These are phyloP conservation scores for Acropora tenuis DNA, from an alignment of 64 coral and sea anemone genomes.

Conservation along the genomic window DNA sequence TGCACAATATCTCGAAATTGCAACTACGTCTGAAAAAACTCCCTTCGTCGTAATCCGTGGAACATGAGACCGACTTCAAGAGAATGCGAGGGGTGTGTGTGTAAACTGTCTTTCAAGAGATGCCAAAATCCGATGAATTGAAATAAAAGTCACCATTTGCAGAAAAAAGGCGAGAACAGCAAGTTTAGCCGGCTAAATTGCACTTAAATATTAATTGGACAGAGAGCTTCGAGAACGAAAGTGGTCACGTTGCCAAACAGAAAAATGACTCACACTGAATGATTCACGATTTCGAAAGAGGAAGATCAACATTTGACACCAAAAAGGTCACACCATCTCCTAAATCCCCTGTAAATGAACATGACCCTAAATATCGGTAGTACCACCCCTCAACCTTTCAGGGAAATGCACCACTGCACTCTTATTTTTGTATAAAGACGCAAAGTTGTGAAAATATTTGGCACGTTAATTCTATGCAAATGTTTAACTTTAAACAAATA, in stretches of 20 bases:
- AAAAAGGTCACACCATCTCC: background rate
- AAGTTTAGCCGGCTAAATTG: background rate
- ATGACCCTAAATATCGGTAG: background rate
- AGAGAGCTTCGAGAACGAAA: background rate
- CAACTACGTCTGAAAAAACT: too few species aligned
- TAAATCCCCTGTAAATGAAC: background rate
- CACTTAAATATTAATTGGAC: background rate
- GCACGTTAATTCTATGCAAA: background rate
- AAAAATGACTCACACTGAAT: background rate
- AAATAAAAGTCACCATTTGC: too few species aligned
- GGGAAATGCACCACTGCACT: too few species aligned
- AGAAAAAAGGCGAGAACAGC: background rate
- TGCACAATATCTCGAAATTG: background rate
- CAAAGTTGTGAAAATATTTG: too few species aligned
- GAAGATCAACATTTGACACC: constrained; percentile 5
- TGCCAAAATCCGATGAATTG: too few species aligned
- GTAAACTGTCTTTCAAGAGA: too few species aligned
- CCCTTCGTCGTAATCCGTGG: too few species aligned
- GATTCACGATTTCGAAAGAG: background rate
- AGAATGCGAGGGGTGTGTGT: too few species aligned
- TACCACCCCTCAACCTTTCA: background rate
- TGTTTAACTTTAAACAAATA: background rate
- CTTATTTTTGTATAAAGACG: too few species aligned
- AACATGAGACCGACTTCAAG: too few species aligned
- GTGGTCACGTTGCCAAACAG: background rate